Percentiles rank a stretch among this genome's conserved stretches.
Conservation (phyloP, 37 sponge, comb jelly and placozoan species). For the Halisarca cf. caerulea region DNA sequence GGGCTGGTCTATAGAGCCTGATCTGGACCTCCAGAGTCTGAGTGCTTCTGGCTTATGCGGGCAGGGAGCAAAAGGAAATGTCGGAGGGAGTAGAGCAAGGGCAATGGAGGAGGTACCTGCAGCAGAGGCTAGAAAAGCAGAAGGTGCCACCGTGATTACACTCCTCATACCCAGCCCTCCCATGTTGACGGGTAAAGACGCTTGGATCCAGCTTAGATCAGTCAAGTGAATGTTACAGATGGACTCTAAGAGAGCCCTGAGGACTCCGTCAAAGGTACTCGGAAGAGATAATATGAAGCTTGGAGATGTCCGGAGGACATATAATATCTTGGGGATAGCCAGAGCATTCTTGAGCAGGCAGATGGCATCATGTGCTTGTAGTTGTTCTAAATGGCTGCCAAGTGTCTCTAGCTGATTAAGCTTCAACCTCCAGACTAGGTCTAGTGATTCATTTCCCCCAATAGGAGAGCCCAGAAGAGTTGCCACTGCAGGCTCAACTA, state of each 20-base stretch:
- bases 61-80: not conserved
- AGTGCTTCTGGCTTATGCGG: not conserved
- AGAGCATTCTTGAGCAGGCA: constrained; percentile 33
- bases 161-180: constrained; percentile 58
- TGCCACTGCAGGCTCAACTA: not conserved
- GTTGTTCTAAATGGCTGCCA: constrained; percentile 7
- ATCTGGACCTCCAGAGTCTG: constrained; percentile 6
- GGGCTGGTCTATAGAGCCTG: not conserved
- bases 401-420: not conserved
- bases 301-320: constrained; percentile 54
- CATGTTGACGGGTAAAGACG: constrained; percentile 37
- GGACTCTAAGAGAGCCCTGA: constrained; percentile 14
- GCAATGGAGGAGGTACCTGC: constrained; percentile 29
- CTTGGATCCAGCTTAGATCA: constrained; percentile 38
- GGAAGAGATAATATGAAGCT: constrained; percentile 11
- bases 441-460: not conserved
- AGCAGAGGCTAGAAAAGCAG: constrained; percentile 55
- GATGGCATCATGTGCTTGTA: constrained; percentile 41
- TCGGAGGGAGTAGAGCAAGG: constrained; percentile 18
- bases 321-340: constrained; percentile 47
- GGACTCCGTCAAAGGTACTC: constrained; percentile 11
- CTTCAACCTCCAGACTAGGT: not conserved
- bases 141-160: constrained; percentile 39
- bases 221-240: constrained; percentile 21
- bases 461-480: constrained; percentile 6